Base-by-base conservation (phyloP, 2,113 vertebrate species). In the Leptobrachium ailaonicum region DNA sequence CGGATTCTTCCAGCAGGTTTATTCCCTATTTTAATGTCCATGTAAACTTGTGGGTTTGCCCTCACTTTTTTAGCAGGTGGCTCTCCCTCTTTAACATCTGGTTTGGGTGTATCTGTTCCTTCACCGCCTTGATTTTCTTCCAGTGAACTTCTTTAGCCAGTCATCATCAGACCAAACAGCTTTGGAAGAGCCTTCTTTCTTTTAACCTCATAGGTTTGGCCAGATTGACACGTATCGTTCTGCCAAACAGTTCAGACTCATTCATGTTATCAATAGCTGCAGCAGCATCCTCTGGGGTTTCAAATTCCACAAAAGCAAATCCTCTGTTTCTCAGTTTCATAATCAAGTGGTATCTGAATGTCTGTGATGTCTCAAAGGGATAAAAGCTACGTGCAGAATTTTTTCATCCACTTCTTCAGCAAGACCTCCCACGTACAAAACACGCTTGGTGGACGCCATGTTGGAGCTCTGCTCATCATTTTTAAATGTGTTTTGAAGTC, bases 221-320 rank as follows among this genome's bases (percentile, higher is more conserved):
- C 14, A 96, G 93, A 88, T 99, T 99, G 77, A 99, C 98, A 0
- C 97, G 92, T 83, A 99, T 94, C 0, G 97, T 98, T 79, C 96
- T 92, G 69, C 97, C 97, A 20, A 99, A 99, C 74, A 99, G 94
- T 89, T 99, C 98, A 0, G 97, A 98, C 81, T 99, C 97, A 0
- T 99, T 98, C 97, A 97, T 98, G 89, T 97, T 98, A 89, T 98
- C 97, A 47, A 99, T 96, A 40, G 96, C 96, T 75, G 97, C 98
- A 1, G 97, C 97, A 12, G 95, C 95, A 92, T 98, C 97, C 95
- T 99, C 97, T 2, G 94, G 96, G 88, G 96, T 82, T 83, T 99
- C 98, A 82, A 99, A 98, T 73, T 99, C 97, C 81, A 99, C 92
- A 81, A 98, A 98, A 4, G 95, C 97, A 83, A 99, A 99, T n/a